Conservation (phyloP, 2,797 vertebrate species). For the Enteromius paludinosus region DNA sequence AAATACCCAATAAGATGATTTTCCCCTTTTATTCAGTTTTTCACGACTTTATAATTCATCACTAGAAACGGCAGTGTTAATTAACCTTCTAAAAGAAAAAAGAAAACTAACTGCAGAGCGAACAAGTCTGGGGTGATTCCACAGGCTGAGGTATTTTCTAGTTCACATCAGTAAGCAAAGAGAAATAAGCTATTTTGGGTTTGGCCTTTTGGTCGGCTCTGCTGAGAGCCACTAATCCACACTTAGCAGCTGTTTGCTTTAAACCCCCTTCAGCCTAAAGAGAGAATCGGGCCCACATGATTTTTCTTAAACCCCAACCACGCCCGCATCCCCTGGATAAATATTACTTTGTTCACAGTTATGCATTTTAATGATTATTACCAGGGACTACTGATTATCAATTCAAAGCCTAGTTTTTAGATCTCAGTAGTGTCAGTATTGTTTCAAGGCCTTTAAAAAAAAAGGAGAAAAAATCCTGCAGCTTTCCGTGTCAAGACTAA, state of each 20-base stretch:
- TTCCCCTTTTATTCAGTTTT: not conserved
- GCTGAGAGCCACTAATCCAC: constrained; percentile 61
- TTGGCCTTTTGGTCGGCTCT: constrained; percentile 46
- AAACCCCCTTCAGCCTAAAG: constrained; percentile 58
- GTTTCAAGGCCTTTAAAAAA: constrained; percentile 18
- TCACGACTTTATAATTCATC: not conserved
- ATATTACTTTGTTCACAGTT: constrained; percentile 42
- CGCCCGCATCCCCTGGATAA: constrained; percentile 32
- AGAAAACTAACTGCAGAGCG: not conserved
- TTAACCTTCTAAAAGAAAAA: not conserved
- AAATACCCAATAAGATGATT: not conserved
- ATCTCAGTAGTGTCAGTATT: constrained; percentile 55
- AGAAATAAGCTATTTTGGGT: constrained; percentile 59
- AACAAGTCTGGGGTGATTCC: constrained; percentile 22
- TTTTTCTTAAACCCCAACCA: constrained; percentile 52
- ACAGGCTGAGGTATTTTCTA: constrained; percentile 30
- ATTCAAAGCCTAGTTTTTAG: constrained; percentile 39
- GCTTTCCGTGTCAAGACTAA: constrained; percentile 61
- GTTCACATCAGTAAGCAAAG: constrained; percentile 54
- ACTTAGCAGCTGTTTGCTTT: constrained; percentile 61
- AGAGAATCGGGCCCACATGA: constrained; percentile 59
- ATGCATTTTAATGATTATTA: constrained; percentile 43
- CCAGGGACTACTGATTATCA: constrained; percentile 55
- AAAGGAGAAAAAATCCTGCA: constrained; percentile 33
- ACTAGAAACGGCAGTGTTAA: not conserved